Base-by-base conservation (phyloP, 2,113 vertebrate genomes). In the Notothenia coriiceps region DNA sequence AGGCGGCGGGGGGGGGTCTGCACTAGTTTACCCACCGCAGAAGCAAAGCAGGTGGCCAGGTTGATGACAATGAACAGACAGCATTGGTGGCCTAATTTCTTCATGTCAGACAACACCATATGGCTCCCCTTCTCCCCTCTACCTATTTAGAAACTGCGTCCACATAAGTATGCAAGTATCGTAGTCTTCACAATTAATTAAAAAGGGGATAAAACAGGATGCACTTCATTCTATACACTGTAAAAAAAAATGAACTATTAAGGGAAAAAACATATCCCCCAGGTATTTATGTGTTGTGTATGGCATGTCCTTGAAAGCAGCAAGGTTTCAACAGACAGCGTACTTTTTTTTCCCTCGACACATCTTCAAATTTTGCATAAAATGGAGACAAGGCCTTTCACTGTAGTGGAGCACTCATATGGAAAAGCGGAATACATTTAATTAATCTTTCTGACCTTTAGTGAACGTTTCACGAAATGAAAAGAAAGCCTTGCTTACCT, bases 41-140 rank as follows among this genome's bases (percentile, higher is more conserved):
- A 85, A 78, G 86, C 87, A 84, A 91, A 94, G 92, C 92, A 94
- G 92, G 91, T 94, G 93, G 92, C 88, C 87, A 87, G 84, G 91
- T 89, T 92, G 93, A 91, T 94, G 93, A 94, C 94, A 94, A 94
- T 89, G 86, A 94, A 93, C 91, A 94, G 94, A 93, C 94, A 95
- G 92, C 92, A 92, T 90, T 90, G 91, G 91, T 95, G 95, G 93
- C 95, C 95, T 94, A 94, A 93, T 95, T 95, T 95, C 92, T 87
- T 94, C 91, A 92, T 93, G 94, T 94, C 92, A 95, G 93, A 94
- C 94, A 94, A 94, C 94, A 91, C 94, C 95, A 95, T 95, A 95
- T 95, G 95, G 94, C 88, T 94, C 82, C 87, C 86, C 88, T 84
- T 86, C 92, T 84, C 84, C 60, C 77, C 70, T 86, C 89, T 89